Base-by-base conservation (phyloP, 2,888 invertebrate genomes). In the Vandiemenella viatica region DNA sequence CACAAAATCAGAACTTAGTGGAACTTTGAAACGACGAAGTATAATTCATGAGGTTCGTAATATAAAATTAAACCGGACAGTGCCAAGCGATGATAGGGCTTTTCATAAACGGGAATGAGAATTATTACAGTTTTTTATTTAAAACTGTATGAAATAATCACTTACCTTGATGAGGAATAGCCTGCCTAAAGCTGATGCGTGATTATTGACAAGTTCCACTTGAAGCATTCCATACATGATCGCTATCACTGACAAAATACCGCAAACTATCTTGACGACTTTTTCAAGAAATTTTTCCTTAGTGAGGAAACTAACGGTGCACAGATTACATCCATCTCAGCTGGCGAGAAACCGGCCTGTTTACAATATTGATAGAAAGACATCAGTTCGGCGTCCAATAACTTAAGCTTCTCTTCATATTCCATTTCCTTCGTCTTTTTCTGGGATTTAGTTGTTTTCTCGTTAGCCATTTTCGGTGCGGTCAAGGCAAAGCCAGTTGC, bases 111-210 rank as follows among this genome's bases (percentile, higher is more conserved):
- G n/a, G n/a, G n/a, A n/a, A n/a, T n/a, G n/a, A n/a, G n/a, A n/a
- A n/a, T n/a, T n/a, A n/a, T n/a, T n/a, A n/a, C n/a, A n/a, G n/a
- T n/a, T n/a, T n/a, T n/a, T n/a, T n/a, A n/a, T n/a, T n/a, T n/a
- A n/a, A n/a, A n/a, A n/a, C n/a, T n/a, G n/a, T n/a, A n/a, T n/a
- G n/a, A n/a, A n/a, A n/a, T n/a, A n/a, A n/a, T n/a, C n/a, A 26
- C 45, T 46, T 52, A 61, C 63, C 60, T 84, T 80, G 47, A 88
- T 81, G 56, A 88, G 65, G 17, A 78, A 58, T 37, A 86, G 71
- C 37, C 87, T 72, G 1, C 78, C 77, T 19, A 84, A 60, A 0
- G 86, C 85, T 1, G 82, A 74, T 0, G 78, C 68, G 57, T 82
- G 78, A 73, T 82, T 81, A 47, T 75, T 74, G 50, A 80, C 70